Evolutionary conservation across 2,888 invertebrate species (phyloP).

Genomic region (Alloplasta piceator): DNA sequence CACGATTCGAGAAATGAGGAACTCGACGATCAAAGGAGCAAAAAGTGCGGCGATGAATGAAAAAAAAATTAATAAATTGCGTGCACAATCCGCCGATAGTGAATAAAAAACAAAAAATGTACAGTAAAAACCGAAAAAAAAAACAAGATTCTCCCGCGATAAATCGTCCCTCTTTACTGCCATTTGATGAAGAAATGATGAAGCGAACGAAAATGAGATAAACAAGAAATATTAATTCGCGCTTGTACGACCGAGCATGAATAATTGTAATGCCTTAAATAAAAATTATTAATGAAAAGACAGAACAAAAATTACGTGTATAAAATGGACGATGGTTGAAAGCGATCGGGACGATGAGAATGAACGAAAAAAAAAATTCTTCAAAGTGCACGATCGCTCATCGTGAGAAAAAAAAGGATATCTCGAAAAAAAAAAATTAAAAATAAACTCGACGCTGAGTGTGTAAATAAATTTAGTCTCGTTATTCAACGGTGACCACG

Average conservation of each 20-base stretch:
- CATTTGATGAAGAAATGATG: conserved; percentile 69
- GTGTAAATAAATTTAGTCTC: conserved; percentile 46
- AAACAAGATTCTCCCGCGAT: conserved; percentile 60
- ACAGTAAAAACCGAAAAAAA: conserved; percentile 53
- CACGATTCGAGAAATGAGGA: neutral
- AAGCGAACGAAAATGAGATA: conserved; percentile 42
- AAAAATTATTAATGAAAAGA: conserved; percentile 56
- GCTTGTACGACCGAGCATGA: conserved; percentile 62
- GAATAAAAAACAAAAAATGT: conserved; percentile 52
- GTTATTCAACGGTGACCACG: conserved; percentile 39
- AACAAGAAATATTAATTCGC: conserved; percentile 70
- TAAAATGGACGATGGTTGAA: conserved; percentile 29
- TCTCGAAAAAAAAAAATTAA: conserved; percentile 18
- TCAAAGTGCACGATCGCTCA: conserved; percentile 14
- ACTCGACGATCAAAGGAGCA: conserved; percentile 11
- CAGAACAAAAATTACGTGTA: conserved; percentile 52
- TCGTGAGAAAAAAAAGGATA: conserved; percentile 25
- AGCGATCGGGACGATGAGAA: neutral
- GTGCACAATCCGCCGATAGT: conserved; percentile 52
- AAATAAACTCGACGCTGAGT: neutral
- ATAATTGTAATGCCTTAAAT: conserved; percentile 66
- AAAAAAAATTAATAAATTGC: conserved; percentile 15
- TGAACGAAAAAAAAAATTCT: conserved; percentile 1
- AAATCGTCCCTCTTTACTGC: conserved; percentile 74
- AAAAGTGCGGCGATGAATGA: conserved; percentile 35